phyloP scores from a whole-genome alignment of 2,888 invertebrate genomes.

The Podabrus alpinus region DNA sequence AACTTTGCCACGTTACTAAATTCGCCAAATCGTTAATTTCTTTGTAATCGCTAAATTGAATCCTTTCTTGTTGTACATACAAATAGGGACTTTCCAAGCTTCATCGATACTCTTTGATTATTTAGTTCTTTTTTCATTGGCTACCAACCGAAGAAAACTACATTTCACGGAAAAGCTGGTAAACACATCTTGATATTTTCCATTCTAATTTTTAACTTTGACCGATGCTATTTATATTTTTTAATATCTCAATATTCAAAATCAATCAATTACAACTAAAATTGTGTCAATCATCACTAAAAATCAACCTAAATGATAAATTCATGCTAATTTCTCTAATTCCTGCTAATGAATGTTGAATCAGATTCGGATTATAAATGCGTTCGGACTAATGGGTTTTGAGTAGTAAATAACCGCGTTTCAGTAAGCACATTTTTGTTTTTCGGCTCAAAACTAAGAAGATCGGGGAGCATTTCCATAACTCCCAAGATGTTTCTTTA shows the following conservation, averaged over 20 bases:
- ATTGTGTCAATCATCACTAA: not conserved
- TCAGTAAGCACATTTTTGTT: not conserved
- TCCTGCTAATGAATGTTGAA: not conserved
- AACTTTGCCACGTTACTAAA: not conserved
- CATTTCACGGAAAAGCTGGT: not conserved
- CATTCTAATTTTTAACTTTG: not conserved
- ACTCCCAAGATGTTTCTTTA: not conserved
- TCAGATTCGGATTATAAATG: not conserved
- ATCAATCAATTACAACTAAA: not conserved
- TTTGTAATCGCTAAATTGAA: not conserved
- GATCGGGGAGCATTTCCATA: not conserved
- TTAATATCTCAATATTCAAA: not conserved
- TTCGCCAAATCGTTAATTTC: not conserved
- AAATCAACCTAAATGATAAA: not conserved
- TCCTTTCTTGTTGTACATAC: not conserved
- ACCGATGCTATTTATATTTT: no score
- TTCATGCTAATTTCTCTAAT: not conserved
- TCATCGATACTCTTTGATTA: not conserved
- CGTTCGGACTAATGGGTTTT: not conserved
- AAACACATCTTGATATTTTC: not conserved
- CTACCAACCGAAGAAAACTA: not conserved
- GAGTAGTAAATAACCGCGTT: not conserved
- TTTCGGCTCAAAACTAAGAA: not conserved
- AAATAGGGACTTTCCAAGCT: not conserved
- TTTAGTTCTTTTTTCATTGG: not conserved